A percentile compares a stretch with the other conserved stretches of the same genome.
phyloP scores from a whole-genome alignment of 2,888 invertebrate species.

The Steinernema hermaphroditum region DNA sequence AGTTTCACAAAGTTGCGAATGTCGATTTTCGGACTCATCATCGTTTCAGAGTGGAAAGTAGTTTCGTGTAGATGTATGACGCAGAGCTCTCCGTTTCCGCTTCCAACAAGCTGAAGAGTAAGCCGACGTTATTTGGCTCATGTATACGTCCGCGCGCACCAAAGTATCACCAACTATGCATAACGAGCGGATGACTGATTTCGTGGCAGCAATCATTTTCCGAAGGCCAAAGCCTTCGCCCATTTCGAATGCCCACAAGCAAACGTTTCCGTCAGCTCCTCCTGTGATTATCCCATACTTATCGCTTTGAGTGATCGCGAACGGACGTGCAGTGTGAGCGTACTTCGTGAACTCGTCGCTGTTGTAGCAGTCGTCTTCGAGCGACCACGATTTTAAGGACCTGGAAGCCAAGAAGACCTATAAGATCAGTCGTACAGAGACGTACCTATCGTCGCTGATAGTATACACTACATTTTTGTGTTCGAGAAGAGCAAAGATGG shows the following conservation, averaged over 20 bases:
- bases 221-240: constrained; percentile 4
- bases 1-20: background rate
- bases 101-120: constrained; percentile 31
- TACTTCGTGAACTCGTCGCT: background rate
- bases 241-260: constrained; percentile 32
- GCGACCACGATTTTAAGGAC: constrained; percentile 22
- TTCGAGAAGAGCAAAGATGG: constrained; percentile 30
- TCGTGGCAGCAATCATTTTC: constrained; percentile 23
- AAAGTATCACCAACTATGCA: constrained; percentile 14
- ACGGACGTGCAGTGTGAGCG: constrained; percentile 34
- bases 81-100: constrained; percentile 25
- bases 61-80: background rate
- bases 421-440: too few species aligned
- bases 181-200: constrained; percentile 33
- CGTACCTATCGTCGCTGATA: constrained; percentile 29
- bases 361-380: background rate
- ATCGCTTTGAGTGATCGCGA: constrained; percentile 12
- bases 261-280: constrained; percentile 33
- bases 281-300: constrained; percentile 30
- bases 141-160: background rate
- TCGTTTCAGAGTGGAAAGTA: background rate
- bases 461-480: constrained; percentile 28
- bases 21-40: background rate
- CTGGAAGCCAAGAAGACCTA: background rate
- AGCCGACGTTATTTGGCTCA: background rate